A percentile compares a stretch with the other conserved stretches of the same genome.
These are phyloP conservation scores for Clarias batrachus DNA, from an alignment of 2,113 vertebrate species.

Conservation along the genomic window DNA sequence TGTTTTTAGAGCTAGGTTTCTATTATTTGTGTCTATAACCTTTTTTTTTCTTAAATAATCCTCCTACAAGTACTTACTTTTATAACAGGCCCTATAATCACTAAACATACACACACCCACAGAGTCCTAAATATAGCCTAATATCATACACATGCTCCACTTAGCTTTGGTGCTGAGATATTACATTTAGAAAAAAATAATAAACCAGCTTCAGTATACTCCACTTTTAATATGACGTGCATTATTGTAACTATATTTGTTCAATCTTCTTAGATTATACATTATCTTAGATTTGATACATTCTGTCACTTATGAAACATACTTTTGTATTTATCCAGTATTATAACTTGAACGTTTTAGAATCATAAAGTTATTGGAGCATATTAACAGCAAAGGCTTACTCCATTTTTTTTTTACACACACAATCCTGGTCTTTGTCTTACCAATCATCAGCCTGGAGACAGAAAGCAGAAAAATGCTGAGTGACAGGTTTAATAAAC, in stretches of 20 bases:
- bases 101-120: neutral
- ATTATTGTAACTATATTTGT: neutral
- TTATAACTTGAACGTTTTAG: neutral
- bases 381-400: neutral
- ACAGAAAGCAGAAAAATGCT: conserved; percentile 37
- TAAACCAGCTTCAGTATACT: neutral
- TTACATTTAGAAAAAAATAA: neutral
- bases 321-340: neutral
- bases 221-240: neutral
- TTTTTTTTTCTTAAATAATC: neutral
- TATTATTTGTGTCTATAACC: neutral
- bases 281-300: neutral
- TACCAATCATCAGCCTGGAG: conserved; percentile 12
- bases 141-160: neutral
- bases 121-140: neutral
- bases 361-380: neutral
- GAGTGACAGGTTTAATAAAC: conserved; percentile 54
- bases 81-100: neutral
- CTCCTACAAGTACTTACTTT: neutral
- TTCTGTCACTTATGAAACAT: neutral
- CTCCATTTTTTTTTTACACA: neutral
- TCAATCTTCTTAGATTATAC: neutral
- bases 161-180: neutral
- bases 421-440: neutral
- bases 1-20: neutral